Conservation (phyloP, 1,140 invertebrate genomes). For the Heliconius nattereri region DNA sequence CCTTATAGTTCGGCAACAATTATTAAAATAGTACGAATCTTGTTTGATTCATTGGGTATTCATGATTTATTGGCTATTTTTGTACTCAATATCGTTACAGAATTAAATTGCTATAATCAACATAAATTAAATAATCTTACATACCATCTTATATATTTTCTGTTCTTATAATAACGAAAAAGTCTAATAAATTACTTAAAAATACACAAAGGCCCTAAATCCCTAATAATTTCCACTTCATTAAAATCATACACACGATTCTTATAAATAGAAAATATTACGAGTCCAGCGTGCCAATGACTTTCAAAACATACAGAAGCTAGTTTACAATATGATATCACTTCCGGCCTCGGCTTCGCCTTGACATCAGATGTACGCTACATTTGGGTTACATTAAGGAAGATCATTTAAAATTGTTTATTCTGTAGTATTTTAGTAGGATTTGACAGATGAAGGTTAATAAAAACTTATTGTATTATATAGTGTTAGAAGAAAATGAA, state of each 20-base stretch:
- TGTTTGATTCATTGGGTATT: no score
- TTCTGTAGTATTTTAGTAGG: neutral
- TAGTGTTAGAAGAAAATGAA: no score
- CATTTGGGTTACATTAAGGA: slow-evolving; percentile 17
- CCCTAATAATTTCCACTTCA: slow-evolving; percentile 3
- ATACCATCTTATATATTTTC: no score
- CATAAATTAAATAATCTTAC: no score
- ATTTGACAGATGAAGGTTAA: neutral
- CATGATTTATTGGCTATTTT: no score
- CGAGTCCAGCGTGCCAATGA: slow-evolving; percentile 34
- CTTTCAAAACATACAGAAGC: slow-evolving; percentile 34
- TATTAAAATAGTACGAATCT: no score
- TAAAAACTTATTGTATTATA: neutral
- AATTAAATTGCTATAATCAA: no score
- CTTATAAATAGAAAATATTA: slow-evolving; percentile 34
- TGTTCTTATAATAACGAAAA: neutral
- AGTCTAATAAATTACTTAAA: neutral
- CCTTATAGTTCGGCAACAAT: no score
- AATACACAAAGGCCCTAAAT: neutral
- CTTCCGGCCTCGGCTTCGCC: slow-evolving; percentile 34
- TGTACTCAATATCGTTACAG: no score
- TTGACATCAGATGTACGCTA: slow-evolving; percentile 25
- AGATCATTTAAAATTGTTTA: slow-evolving; percentile 28
- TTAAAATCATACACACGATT: neutral
- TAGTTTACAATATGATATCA: slow-evolving; percentile 38